Evolutionary conservation across 2,797 vertebrate species (phyloP), one percentile per base, ranked within the genome.

Genomic region (Enteromius viviparus): DNA sequence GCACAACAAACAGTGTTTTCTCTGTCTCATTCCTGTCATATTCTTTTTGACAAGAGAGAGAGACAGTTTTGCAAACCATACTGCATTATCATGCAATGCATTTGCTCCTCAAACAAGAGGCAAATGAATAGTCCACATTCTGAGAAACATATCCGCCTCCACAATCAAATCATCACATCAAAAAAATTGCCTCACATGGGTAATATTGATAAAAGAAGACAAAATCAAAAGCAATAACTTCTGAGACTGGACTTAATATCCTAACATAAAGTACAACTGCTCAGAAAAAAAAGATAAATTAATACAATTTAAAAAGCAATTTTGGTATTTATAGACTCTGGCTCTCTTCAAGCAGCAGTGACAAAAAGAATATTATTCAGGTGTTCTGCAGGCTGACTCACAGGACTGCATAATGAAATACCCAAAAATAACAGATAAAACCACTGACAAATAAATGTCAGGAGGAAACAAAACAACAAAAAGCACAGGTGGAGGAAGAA

Each of bases 251-350:
- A 85, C 91, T 90, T 84, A 82, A 76, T 62, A 77, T 32, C 29
- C 12, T 37, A 37, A 17, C 64, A 72, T 65, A 72, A 82, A 62
- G n/a, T 62, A 26, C 75, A 75, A 29, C 4, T 8, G n/a, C n/a
- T 32, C 45, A 51, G 71, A 89, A 79, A 83, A 75, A 29, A 51
- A 19, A 49, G 60, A 51, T 29, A 17, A 21, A 51, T 6, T 51
- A 6, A 29, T 47, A 26, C 6, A 70, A 23, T 58, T 62, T 17
- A 32, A 64, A 34, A 70, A 21, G 17, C 26, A 34, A 81, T 84
- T 40, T 89, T 86, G 84, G 88, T 84, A 88, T 92, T 90, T 91
- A 87, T 85, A 76, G 65, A 79, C 60, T 80, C 89, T 84, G 51
- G 89, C 85, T 87, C 55, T 32, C 64, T 71, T 77, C 37, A 82